These are phyloP conservation scores for Phenganax subtilis DNA, from an alignment of 92 coral and sea anemone species.

Conservation along the genomic window DNA sequence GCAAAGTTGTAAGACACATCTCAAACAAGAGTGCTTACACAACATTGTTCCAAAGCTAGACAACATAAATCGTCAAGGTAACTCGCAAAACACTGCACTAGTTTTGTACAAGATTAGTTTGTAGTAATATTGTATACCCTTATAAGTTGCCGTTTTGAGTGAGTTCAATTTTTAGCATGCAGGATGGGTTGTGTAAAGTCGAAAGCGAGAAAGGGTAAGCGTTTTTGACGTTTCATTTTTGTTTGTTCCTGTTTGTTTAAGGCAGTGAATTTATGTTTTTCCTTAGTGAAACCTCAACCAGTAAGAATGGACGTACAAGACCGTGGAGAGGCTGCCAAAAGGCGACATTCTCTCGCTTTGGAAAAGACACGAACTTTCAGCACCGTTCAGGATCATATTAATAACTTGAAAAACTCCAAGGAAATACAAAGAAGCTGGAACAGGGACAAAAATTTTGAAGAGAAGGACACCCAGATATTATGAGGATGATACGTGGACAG, in stretches of 20 bases:
- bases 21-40: neutral
- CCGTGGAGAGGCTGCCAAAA: slow-evolving; percentile 26
- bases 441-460: neutral
- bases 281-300: slow-evolving; percentile 11
- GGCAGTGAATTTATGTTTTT: neutral
- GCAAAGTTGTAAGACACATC: neutral
- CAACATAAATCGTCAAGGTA: neutral
- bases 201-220: slow-evolving; percentile 2
- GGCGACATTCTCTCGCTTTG: slow-evolving; percentile 24
- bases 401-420: slow-evolving; percentile 14
- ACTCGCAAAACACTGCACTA: slow-evolving; percentile 1
- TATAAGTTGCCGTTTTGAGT: neutral
- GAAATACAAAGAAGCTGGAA: neutral
- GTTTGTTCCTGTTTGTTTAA: neutral
- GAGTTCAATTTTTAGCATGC: neutral
- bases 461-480: neutral
- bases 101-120: neutral
- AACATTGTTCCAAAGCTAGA: neutral
- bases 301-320: slow-evolving; percentile 22
- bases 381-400: slow-evolving; percentile 22
- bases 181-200: neutral
- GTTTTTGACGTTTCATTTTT: neutral
- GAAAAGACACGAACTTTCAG: slow-evolving; percentile 32
- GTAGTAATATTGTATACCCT: neutral
- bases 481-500: neutral